Evolutionary conservation across 2,888 invertebrate species (phyloP), one percentile per base, ranked within the genome.

Genomic region (Galeopsomyia nigrocyanea): DNA sequence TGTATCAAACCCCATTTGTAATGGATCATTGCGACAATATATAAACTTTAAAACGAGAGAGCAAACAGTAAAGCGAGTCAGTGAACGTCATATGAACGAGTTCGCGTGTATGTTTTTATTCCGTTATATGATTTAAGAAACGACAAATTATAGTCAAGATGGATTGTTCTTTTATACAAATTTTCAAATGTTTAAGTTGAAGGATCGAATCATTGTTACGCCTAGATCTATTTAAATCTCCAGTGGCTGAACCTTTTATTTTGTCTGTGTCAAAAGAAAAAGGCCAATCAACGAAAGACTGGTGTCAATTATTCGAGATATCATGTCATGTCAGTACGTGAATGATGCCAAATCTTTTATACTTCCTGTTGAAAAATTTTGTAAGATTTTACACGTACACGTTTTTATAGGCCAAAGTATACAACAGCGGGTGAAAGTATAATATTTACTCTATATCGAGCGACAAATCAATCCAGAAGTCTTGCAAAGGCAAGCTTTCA

Each of bases 131-230:
- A 77, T 80, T 79, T 78, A 77, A 79, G 77, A 74, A 77, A 75
- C 69, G 76, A 72, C 75, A 75, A 72, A 79, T 77, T 77, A 76
- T 79, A 79, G 76, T 78, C 77, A 80, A 78, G 78, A 80, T 80
- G 79, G 79, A 82, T 80, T 82, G 81, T 81, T 79, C 75, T 78
- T 78, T 79, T 80, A 76, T 79, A 79, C 80, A 80, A 77, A 79
- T 77, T 71, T 63, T 73, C 68, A 78, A 77, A 76, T 78, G 75
- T 79, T 80, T 80, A 80, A 77, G 76, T 82, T 80, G 75, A 79
- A 81, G 73, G 78, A 81, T 83, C 82, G 81, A 79, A 79, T 79
- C 80, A 81, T 81, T 78, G 82, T 79, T 75, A 79, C 79, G 79
- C 81, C 78, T 71, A 66, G 39, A 76, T 67, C 50, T 39, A 31